A percentile compares a stretch with the other conserved stretches of the same genome.
Conservation (phyloP, 1,140 invertebrate genomes). For the Manduca sexta region DNA sequence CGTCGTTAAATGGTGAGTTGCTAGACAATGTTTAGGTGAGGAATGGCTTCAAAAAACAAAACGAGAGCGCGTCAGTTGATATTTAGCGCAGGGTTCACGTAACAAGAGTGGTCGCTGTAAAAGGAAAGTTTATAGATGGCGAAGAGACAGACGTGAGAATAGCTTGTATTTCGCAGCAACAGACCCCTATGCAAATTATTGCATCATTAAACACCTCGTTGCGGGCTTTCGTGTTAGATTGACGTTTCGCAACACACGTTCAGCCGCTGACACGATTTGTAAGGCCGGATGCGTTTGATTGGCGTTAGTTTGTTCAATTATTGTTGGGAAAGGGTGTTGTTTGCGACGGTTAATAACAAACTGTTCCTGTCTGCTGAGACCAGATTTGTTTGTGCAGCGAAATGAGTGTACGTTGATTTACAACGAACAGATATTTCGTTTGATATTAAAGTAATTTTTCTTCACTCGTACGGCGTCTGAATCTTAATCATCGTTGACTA, state of each 20-base stretch:
- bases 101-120: constrained; percentile 44
- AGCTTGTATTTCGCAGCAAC: constrained; percentile 39
- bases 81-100: constrained; percentile 20
- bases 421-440: neutral
- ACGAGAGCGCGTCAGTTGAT: constrained; percentile 20
- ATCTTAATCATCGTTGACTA: too few relatives aligned
- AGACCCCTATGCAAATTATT: constrained; percentile 67
- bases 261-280: constrained; percentile 27
- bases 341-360: constrained; percentile 2
- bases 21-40: constrained; percentile 11
- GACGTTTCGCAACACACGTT: constrained; percentile 32
- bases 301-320: constrained; percentile 54
- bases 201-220: constrained; percentile 69
- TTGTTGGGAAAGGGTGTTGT: constrained; percentile 22
- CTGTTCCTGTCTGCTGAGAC: neutral
- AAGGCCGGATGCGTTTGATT: constrained; percentile 57
- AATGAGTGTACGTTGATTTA: neutral
- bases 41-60: constrained; percentile 18
- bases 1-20: constrained; percentile 42
- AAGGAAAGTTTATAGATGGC: constrained; percentile 40
- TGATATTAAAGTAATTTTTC: too few relatives aligned
- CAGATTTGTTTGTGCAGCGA: neutral
- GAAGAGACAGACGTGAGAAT: constrained; percentile 62
- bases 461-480: too few relatives aligned
- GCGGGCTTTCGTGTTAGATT: constrained; percentile 54